phyloP scores from a whole-genome alignment of 53 echinoderm and acorn worm genomes.

The Apostichopus leukothele region DNA sequence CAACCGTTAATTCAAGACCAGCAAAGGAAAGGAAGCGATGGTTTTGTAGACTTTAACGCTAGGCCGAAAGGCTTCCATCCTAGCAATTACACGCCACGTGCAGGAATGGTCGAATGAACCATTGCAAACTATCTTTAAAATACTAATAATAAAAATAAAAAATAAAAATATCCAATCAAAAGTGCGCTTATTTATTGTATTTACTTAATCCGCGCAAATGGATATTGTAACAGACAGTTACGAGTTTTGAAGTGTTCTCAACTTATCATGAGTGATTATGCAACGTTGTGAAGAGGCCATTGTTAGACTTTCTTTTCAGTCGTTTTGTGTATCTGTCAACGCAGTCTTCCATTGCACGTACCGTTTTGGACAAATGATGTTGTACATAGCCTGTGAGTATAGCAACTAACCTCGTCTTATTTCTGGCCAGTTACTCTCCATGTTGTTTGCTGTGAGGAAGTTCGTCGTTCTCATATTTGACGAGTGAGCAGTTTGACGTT shows the following conservation, averaged over 20 bases:
- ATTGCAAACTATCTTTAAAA: too few relatives aligned
- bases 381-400: constrained; percentile 34
- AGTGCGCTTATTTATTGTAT: constrained; percentile 35
- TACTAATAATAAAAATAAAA: neutral
- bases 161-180: neutral
- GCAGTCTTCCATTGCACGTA: constrained; percentile 1
- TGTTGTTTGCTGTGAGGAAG: constrained; percentile 13
- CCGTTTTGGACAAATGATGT: neutral
- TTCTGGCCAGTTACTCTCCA: neutral
- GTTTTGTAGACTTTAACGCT: constrained; percentile 73
- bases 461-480: neutral
- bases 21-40: constrained; percentile 58
- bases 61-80: constrained; percentile 71
- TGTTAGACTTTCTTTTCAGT: constrained; percentile 12
- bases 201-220: constrained; percentile 1
- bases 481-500: constrained; percentile 27
- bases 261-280: constrained; percentile 14
- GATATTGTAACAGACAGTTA: neutral
- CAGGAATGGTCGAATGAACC: constrained; percentile 36
- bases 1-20: constrained; percentile 34
- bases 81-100: constrained; percentile 26
- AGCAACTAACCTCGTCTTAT: constrained; percentile 31
- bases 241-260: constrained; percentile 36
- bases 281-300: neutral
- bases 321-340: constrained; percentile 2